Evolutionary conservation across 1,140 invertebrate species (phyloP), one percentile per base, ranked within the genome.

Genomic region (Parapsyche elsis): DNA sequence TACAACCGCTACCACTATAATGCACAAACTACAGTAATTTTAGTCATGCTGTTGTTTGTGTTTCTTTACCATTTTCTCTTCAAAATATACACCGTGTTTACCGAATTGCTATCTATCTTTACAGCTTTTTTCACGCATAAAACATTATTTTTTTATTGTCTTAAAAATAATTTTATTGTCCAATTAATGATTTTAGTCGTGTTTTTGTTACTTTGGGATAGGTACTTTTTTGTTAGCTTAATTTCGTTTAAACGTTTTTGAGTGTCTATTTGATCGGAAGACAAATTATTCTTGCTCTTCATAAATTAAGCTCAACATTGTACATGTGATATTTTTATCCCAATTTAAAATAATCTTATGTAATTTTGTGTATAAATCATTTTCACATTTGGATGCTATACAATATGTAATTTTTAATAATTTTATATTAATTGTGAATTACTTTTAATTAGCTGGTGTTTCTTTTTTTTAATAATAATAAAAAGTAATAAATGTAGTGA

Each of bases 251-350:
- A 77, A 81, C 73, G 61, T 80, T 82, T 78, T 78, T 21, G 30
- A 44, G 30, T 59, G 71, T 53, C 9, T 38, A 38, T 38, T 38
- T 59, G n/a, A 79, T 46, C 14, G 71, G 12, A 71, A 53, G 84
- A 85, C 76, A 30, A 67, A 23, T 64, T 64, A 23, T 67, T 24
- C 64, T 19, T 79, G 70, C 84, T 85, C 76, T 76, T 85, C 87
- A 88, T 88, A 86, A 89, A 89, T 88, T 88, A 87, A 88, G 88
- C 88, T 89, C 87, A 88, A 88, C 87, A 86, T 86, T 88, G 87
- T 86, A 87, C 86, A 86, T 89, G 88, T 88, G 88, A 89, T 89
- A 89, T 89, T 89, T 88, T 88, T 75, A 81, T 83, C 73, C 79
- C 76, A 73, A 67, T 71, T 78, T 78, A 46, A 46, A 38, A 73